Conservation (phyloP, 2,797 vertebrate species). For the Morelia viridis region DNA sequence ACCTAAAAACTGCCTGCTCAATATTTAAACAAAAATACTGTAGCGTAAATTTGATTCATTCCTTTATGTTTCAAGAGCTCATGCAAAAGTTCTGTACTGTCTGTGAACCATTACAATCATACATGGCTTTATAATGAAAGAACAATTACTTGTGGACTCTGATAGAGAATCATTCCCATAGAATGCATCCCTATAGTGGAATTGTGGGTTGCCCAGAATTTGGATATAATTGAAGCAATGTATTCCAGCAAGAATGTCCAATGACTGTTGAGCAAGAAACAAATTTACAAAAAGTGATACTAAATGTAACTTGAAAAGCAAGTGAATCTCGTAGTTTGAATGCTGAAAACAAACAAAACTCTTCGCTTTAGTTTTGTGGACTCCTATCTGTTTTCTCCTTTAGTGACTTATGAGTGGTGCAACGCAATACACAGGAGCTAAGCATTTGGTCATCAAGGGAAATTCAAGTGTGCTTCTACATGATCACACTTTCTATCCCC, state of each 20-base stretch:
- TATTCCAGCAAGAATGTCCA: not conserved
- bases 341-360: not conserved
- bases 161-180: not conserved
- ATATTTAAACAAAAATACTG: not conserved
- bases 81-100: not conserved
- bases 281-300: not conserved
- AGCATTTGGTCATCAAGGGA: not conserved
- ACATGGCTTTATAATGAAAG: not conserved
- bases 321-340: not conserved
- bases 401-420: not conserved
- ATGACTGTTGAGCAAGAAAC: not conserved
- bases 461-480: not conserved
- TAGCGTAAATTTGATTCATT: not conserved
- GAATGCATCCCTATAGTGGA: not conserved
- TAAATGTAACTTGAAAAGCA: slow-evolving; percentile 7
- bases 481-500: not conserved
- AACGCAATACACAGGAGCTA: not conserved
- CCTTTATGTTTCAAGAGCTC: slow-evolving; percentile 4
- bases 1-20: not conserved
- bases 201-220: not conserved
- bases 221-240: not conserved
- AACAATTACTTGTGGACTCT: not conserved
- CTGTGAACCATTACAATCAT: not conserved
- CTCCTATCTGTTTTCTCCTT: not conserved
- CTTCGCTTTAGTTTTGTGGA: not conserved